phyloP scores from a whole-genome alignment of 2,888 invertebrate species.

The Melieria picta region DNA sequence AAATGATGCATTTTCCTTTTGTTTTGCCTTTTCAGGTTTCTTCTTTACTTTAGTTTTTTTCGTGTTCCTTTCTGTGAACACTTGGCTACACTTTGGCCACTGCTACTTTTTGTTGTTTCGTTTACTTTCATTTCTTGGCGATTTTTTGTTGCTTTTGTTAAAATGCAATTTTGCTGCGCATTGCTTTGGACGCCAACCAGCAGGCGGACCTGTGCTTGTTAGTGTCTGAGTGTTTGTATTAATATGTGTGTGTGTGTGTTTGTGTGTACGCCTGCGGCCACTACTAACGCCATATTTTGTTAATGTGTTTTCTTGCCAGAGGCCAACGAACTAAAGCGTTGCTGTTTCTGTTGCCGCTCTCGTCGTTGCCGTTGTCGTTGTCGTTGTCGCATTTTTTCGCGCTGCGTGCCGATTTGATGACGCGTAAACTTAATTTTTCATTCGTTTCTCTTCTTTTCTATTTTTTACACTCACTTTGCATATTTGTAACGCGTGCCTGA shows the following conservation, averaged over 20 bases:
- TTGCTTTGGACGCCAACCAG: background rate
- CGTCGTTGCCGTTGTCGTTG: background rate
- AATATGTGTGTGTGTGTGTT: background rate
- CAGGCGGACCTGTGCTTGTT: background rate
- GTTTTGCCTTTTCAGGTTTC: too few relatives aligned
- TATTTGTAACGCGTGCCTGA: too few relatives aligned
- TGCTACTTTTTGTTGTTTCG: too few relatives aligned
- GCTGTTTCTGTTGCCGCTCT: background rate
- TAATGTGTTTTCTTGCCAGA: slow-evolving; percentile 31
- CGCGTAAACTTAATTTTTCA: slow-evolving; percentile 34
- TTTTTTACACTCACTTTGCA: background rate
- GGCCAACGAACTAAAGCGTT: slow-evolving; percentile 1
- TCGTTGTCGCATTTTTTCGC: background rate
- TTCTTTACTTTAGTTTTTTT: too few relatives aligned
- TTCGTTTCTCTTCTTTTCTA: background rate
- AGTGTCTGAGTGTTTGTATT: background rate
- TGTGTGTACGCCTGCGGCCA: background rate
- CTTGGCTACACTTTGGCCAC: too few relatives aligned
- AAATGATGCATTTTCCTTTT: slow-evolving; percentile 22
- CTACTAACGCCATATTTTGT: slow-evolving; percentile 29
- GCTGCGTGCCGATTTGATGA: slow-evolving; percentile 24
- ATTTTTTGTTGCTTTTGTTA: background rate
- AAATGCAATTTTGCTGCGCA: background rate
- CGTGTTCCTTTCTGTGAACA: too few relatives aligned
- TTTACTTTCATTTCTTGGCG: background rate